Conservation (phyloP, 2,113 vertebrate species). For the Coptodon bakossiorum region DNA sequence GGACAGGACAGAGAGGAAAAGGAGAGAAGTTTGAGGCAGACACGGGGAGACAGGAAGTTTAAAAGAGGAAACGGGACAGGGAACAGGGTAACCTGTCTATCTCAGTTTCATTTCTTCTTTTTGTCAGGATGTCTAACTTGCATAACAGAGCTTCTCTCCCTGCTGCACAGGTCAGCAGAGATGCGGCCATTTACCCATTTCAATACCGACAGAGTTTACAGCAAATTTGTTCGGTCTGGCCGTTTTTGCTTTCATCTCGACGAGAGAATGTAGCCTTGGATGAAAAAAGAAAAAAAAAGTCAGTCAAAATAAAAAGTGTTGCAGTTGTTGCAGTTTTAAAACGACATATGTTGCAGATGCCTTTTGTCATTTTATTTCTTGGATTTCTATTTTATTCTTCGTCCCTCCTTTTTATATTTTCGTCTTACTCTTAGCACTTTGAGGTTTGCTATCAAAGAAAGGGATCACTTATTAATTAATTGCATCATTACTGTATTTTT, state of each 20-base stretch:
- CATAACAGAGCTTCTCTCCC: not conserved
- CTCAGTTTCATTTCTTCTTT: not conserved
- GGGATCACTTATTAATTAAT: not conserved
- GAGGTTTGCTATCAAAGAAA: constrained; percentile 3
- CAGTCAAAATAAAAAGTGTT: not conserved
- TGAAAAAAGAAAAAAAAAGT: not conserved
- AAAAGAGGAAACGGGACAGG: not conserved
- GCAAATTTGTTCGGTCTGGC: not conserved
- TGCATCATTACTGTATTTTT: not conserved
- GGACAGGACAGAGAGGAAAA: not conserved
- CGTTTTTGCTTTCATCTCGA: not conserved
- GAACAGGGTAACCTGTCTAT: not conserved
- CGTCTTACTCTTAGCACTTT: not conserved
- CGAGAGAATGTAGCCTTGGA: not conserved
- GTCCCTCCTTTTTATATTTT: not conserved
- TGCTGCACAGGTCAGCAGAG: not conserved
- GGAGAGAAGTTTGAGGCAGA: not conserved
- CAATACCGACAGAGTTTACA: not conserved
- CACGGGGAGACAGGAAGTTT: not conserved
- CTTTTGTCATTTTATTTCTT: not conserved
- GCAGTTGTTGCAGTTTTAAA: not conserved
- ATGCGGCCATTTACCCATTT: not conserved
- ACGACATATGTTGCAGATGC: not conserved
- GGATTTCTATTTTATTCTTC: not conserved
- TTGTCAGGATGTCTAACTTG: not conserved